Base-by-base conservation (phyloP, 2,888 invertebrate genomes). In the Sphaerophoria rueppellii region DNA sequence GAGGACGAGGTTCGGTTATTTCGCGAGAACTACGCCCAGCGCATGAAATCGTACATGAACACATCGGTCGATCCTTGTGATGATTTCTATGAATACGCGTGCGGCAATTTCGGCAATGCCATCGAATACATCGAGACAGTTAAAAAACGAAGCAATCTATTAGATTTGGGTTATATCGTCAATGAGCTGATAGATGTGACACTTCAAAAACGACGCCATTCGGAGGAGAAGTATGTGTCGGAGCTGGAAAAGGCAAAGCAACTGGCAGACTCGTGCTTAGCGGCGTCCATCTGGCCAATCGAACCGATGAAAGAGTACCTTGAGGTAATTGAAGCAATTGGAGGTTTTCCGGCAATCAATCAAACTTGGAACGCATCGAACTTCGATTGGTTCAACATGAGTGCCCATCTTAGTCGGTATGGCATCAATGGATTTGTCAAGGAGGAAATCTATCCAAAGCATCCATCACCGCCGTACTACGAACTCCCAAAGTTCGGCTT, bases 341-440 rank as follows among this genome's bases (percentile, higher is more conserved):
- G 91, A 65, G 91, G 91, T 1, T 91, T 91, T 65, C 91, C 91
- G 4, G 91, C 91, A 0, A 81, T 91, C 0, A 89, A 91, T 32
- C 75, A 85, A 0, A 35, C 86, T 0, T 88, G 90, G 55, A 82
- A 88, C 24, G 78, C 88, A 2, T 76, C 88, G 3, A 87, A 86
- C 4, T 91, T 91, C 34, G 89, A 89, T 71, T 91, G 91, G 91
- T 89, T 91, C 40, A 91, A 90, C 65, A 91, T 90, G 91, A 90
- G 89, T 71, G 87, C 91, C 6, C 88, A 90, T 40, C 86, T 91
- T 11, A 88, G 88, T 0, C 90, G 90, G 46, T 91, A 88, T 46
- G 90, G 89, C 0, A 81, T 82, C 11, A 16, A 43, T 0, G 88
- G 88, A 0, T 74, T 91, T 3, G 88, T 91, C 4, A 79, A 89